Percentiles rank a stretch among this genome's conserved stretches.
Conservation (phyloP, 2,113 vertebrate genomes). For the Leptosomus discolor region DNA sequence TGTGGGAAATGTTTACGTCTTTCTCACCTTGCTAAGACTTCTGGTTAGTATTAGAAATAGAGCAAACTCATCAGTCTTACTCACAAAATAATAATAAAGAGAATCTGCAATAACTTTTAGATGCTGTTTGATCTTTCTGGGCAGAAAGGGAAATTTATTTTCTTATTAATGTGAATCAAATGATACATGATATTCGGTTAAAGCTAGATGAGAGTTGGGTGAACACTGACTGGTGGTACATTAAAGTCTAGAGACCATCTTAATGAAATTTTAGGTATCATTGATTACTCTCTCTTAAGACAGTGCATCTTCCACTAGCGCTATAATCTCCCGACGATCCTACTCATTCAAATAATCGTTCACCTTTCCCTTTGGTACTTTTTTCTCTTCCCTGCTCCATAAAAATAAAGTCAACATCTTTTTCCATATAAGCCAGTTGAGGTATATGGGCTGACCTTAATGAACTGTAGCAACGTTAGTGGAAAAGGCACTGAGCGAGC, state of each 20-base stretch:
- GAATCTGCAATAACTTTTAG: neutral
- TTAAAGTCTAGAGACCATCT: neutral
- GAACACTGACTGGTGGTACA: neutral
- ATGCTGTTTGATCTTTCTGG: neutral
- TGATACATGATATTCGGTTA: neutral
- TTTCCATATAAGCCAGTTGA: fast-evolving
- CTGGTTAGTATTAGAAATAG: neutral
- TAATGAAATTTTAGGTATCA: neutral
- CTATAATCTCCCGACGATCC: neutral
- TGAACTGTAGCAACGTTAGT: neutral
- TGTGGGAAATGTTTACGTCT: neutral
- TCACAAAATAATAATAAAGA: neutral
- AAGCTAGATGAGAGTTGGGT: neutral
- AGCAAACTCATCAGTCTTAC: neutral
- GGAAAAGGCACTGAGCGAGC: neutral
- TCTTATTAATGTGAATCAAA: neutral
- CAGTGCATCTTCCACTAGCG: neutral
- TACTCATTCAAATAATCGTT: neutral
- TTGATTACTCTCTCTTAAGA: neutral
- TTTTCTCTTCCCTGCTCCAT: neutral
- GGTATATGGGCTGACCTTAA: neutral
- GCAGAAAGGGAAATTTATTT: neutral
- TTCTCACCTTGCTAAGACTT: neutral
- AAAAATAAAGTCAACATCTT: neutral
- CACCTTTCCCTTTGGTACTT: neutral